phyloP scores from a whole-genome alignment of 1,140 invertebrate species.

The Drosophila sp. region DNA sequence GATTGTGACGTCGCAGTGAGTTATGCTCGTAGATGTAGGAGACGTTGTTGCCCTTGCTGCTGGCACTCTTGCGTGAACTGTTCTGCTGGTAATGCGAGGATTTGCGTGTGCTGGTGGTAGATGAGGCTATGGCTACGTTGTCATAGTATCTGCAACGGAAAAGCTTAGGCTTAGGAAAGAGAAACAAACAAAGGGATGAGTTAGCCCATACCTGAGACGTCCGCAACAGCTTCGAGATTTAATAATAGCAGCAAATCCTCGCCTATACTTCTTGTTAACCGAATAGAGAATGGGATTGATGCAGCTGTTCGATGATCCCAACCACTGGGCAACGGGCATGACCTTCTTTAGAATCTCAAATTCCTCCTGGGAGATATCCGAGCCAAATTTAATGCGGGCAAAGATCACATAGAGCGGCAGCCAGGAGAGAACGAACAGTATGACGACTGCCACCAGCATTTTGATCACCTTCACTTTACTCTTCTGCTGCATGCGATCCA shows the following conservation, averaged over 20 bases:
- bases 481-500: slow-evolving; percentile 95
- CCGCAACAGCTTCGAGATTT: slow-evolving; percentile 93
- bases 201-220: slow-evolving; percentile 86
- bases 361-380: slow-evolving; percentile 84
- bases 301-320: slow-evolving; percentile 97
- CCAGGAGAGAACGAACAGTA: slow-evolving; percentile 97
- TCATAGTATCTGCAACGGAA: slow-evolving; percentile 86
- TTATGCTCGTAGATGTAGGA: slow-evolving; percentile 88
- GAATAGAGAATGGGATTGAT: slow-evolving; percentile 98
- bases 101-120: slow-evolving; percentile 91
- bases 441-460: slow-evolving; percentile 97
- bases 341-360: slow-evolving; percentile 91
- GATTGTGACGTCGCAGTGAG: slow-evolving; percentile 72
- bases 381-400: slow-evolving; percentile 91
- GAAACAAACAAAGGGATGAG: background rate
- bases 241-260: slow-evolving; percentile 95
- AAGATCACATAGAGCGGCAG: slow-evolving; percentile 96
- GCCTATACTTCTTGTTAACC: slow-evolving; percentile 97
- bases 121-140: slow-evolving; percentile 92
- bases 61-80: slow-evolving; percentile 86
- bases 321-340: slow-evolving; percentile 97
- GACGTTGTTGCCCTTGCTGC: slow-evolving; percentile 87
- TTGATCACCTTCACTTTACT: slow-evolving; percentile 97
- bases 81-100: slow-evolving; percentile 92
- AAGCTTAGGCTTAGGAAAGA: background rate